Evolutionary conservation across 37 sponge, comb jelly and placozoan genomes (phyloP), one percentile per base, ranked within the genome.

Genomic region (Diacarnus erythraeanus): DNA sequence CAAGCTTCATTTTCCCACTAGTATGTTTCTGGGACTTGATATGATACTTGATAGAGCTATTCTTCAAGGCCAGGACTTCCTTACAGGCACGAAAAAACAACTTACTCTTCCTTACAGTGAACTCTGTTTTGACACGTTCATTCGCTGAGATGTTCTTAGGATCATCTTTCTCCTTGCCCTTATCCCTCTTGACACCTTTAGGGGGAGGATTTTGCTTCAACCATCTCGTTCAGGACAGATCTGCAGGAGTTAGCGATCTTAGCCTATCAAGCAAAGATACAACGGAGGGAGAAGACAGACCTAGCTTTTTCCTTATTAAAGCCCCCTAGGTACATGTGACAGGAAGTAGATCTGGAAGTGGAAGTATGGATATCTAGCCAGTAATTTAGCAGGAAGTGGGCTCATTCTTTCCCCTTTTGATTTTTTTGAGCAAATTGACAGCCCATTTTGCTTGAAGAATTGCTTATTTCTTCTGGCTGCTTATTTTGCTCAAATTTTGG

Each of bases 61-160:
- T 54, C 57, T 54, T 54, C 18, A 54, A 21, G 18, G 57, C 18
- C 57, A 54, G 18, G 18, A 21, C 57, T 18, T 54, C 57, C 57
- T 18, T 12, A 64, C 65, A 64, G 10, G 65, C 27, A 64, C 21
- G 21, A 64, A 10, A 64, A 30, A 15, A 25, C 25, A 64, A 15
- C 65, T 23, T 64, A 9, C 21, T 72, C 23, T 72, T 72, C 20
- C 51, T 44, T 10, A 72, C 56, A 44, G 41, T 43, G 3, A 72
- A 44, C 56, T 42, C 6, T 26, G 74, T 57, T 72, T 43, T 72
- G 17, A 47, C 74, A 43, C 74, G 27, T 8, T 72, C 74, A 42
- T 4, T 23, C 3, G 74, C 29, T 72, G 74, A 43, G 27, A 72
- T 23, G 12, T 8, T 43, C 56, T 72, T 72, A 6, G 74, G 74